Evolutionary conservation across 2,888 invertebrate species (phyloP).

Genomic region (Spicauda simplicius): DNA sequence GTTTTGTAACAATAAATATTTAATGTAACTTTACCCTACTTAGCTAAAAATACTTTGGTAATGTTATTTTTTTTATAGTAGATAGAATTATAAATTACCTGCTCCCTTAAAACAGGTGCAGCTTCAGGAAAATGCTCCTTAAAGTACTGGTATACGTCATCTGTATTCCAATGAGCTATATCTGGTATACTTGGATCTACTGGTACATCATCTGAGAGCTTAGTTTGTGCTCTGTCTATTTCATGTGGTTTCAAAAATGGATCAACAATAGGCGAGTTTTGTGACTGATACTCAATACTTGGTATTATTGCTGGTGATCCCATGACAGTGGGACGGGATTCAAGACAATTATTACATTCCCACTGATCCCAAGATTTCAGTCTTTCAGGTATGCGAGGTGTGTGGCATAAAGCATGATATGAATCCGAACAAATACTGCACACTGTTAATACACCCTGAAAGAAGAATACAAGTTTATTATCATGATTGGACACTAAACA

Average conservation of each 20-base stretch:
- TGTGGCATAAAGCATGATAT: constrained; percentile 93
- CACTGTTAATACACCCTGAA: constrained; percentile 88
- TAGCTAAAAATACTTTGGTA: too few species aligned
- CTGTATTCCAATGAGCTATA: constrained; percentile 91
- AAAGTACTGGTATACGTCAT: constrained; percentile 93
- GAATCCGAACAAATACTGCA: constrained; percentile 94
- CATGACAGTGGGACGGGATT: constrained; percentile 66
- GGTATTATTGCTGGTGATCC: constrained; percentile 69
- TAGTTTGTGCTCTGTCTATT: constrained; percentile 71
- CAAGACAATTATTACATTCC: constrained; percentile 89
- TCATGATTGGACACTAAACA: too few species aligned
- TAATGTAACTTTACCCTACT: too few species aligned
- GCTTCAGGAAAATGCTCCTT: constrained; percentile 90
- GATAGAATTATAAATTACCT: constrained; percentile 79
- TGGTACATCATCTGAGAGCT: constrained; percentile 68
- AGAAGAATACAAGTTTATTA: too few species aligned
- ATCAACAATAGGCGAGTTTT: constrained; percentile 58
- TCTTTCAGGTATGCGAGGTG: constrained; percentile 86
- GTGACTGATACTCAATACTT: constrained; percentile 59
- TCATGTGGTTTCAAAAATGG: constrained; percentile 79
- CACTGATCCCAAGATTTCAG: constrained; percentile 86
- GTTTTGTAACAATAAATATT: too few species aligned
- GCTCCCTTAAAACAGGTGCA: constrained; percentile 92
- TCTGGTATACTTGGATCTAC: constrained; percentile 90
- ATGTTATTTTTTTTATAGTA: too few species aligned